Evolutionary conservation across 2,797 vertebrate species (phyloP).

Genomic region (Todus mexicanus): DNA sequence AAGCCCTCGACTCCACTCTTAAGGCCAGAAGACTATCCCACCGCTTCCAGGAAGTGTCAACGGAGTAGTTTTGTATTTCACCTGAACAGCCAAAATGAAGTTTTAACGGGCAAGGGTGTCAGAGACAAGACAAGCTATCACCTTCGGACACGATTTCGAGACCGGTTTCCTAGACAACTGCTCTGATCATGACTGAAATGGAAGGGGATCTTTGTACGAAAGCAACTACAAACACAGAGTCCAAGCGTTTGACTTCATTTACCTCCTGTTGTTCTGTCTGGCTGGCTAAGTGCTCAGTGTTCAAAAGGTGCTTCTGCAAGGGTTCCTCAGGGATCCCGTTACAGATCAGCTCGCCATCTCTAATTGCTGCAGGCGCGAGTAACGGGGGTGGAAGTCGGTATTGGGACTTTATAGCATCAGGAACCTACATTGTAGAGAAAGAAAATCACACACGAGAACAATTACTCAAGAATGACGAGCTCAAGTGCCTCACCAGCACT

Average conservation of each 20-base stretch:
- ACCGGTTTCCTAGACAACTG: constrained; percentile 52
- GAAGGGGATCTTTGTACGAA: constrained; percentile 36
- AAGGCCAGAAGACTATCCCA: background rate
- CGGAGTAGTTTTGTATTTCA: constrained; percentile 26
- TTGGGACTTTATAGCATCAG: constrained; percentile 95
- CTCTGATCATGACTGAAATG: constrained; percentile 14
- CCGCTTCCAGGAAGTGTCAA: background rate
- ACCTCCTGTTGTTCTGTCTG: constrained; percentile 96
- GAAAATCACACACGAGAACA: constrained; percentile 44
- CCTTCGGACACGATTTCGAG: background rate
- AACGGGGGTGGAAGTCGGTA: constrained; percentile 90
- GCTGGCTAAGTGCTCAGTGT: constrained; percentile 87
- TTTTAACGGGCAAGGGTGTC: constrained; percentile 21
- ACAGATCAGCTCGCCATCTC: constrained; percentile 93
- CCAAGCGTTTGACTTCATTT: constrained; percentile 62
- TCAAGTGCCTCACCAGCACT: constrained; percentile 6
- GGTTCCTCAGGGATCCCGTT: constrained; percentile 84
- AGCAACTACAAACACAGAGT: background rate
- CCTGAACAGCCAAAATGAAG: constrained; percentile 27
- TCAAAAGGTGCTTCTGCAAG: constrained; percentile 77
- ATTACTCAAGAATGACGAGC: constrained; percentile 39
- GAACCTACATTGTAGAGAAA: constrained; percentile 81
- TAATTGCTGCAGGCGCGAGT: constrained; percentile 85
- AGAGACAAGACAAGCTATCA: constrained; percentile 30
- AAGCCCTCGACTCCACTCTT: background rate